Conservation (phyloP, 2,888 invertebrate genomes). For the Perizoma affinitatum region DNA sequence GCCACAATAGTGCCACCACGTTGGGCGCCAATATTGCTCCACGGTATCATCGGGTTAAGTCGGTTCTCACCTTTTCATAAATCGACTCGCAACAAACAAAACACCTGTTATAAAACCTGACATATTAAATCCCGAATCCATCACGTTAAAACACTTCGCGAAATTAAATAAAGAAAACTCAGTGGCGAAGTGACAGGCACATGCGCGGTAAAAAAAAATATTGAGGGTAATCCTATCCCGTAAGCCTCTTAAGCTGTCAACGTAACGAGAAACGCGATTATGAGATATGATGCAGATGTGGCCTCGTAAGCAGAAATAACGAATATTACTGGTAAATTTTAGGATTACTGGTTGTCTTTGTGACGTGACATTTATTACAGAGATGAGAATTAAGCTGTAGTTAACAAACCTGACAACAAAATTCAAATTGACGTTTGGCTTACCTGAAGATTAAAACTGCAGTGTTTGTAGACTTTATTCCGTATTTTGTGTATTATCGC, state of each 20-base stretch:
- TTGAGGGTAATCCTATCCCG: constrained; percentile 55
- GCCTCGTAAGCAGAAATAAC: constrained; percentile 27
- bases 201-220: constrained; percentile 60
- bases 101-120: constrained; percentile 35
- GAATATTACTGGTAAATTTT: constrained; percentile 37
- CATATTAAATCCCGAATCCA: constrained; percentile 48
- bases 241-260: constrained; percentile 66
- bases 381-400: constrained; percentile 2
- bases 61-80: constrained; percentile 24
- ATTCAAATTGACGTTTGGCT: constrained; percentile 14
- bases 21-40: constrained; percentile 22
- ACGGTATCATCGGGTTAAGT: too few relatives aligned
- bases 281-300: constrained; percentile 54
- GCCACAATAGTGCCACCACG: constrained; percentile 18
- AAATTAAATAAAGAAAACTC: constrained; percentile 55
- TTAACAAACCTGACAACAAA: constrained; percentile 6
- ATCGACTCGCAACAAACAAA: constrained; percentile 29
- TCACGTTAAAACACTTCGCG: constrained; percentile 46
- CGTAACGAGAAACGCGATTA: constrained; percentile 52
- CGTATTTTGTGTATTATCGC: background rate
- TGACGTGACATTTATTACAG: constrained; percentile 8
- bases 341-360: constrained; percentile 29
- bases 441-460: background rate
- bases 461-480: background rate
- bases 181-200: constrained; percentile 49